Base-by-base conservation (phyloP, 2,113 vertebrate genomes). In the Colaptes auratus region DNA sequence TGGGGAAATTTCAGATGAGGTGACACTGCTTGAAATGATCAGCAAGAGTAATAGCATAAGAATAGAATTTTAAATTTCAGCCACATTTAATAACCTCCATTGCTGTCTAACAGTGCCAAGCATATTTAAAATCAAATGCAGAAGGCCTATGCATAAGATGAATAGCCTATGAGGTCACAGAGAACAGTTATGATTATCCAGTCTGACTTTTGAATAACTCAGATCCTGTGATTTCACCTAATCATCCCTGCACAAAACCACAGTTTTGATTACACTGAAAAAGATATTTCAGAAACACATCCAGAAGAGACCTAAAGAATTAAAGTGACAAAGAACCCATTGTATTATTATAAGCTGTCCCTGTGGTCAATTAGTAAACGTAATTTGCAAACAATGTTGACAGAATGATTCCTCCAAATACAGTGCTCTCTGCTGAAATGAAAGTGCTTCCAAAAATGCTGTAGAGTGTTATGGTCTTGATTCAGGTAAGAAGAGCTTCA, bases 181-280 rank as follows among this genome's bases (percentile, higher is more conserved):
- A 89, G 53, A 67, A 86, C 65, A 64, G 72, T 31, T 78, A 86
- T 42, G 82, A 90, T 94, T 88, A 95, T 86, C 58, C 86, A 72
- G 31, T 90, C 48, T 92, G 87, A 89, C 93, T 97, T 93, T 82
- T 74, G 58, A 89, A 86, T 91, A 91, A 89, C 82, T 86, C 78
- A 52, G 33, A 91, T 73, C 25, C 58, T 90, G 82, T 58, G 80
- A 79, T 92, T 92, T 86, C 79, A 81, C 75, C 67, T 88, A 92
- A 91, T 95, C 58, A 81, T 88, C 39, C 44, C 36, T 75, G 39
- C 39, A 69, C 18, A 83, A 91, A 39, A 33, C 30, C 52, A 72
- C 90, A 90, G 89, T 95, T 94, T 27, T 83, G n/a, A 91, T 88
- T 93, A 74, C 9, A 8, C 30, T 65, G 11, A 60, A 76, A 82